Conservation (phyloP, 53 echinoderm and acorn worm species). For the Hippasteria phrygiana region DNA sequence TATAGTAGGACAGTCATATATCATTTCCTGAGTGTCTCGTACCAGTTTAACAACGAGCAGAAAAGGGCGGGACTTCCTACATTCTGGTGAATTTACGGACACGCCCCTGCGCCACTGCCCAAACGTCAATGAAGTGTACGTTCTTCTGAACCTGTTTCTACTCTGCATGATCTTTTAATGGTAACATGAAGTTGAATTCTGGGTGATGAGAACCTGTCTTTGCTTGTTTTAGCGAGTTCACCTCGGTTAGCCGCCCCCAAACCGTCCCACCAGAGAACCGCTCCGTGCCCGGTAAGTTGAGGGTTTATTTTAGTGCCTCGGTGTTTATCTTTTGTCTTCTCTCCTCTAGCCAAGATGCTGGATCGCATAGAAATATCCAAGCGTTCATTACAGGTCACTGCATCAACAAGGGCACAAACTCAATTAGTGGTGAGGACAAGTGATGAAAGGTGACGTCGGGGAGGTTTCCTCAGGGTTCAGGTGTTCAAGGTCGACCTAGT, state of each 20-base stretch:
- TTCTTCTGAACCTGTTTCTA: too few species aligned
- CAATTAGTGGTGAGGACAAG: conserved; percentile 25
- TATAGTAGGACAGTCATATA: too few species aligned
- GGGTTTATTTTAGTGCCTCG: conserved; percentile 32
- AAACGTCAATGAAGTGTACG: too few species aligned
- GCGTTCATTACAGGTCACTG: conserved; percentile 20
- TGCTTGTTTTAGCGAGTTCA: not conserved
- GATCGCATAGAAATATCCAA: not conserved
- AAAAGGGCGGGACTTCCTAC: too few species aligned
- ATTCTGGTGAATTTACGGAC: too few species aligned
- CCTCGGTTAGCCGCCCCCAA: conserved; percentile 18
- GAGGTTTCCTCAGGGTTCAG: conserved; percentile 11
- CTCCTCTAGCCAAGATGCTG: not conserved
- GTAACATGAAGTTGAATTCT: not conserved
- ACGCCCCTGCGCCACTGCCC: too few species aligned
- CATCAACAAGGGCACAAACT: conserved; percentile 44
- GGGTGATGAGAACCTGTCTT: not conserved
- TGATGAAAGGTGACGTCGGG: conserved; percentile 49
- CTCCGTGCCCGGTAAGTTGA: not conserved
- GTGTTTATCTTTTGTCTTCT: conserved; percentile 37
- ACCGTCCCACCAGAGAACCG: conserved; percentile 13
- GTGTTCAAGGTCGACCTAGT: conserved; percentile 54
- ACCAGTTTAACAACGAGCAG: too few species aligned
- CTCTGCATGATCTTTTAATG: too few species aligned
- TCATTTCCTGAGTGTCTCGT: too few species aligned